Evolutionary conservation across 1,140 invertebrate genomes (phyloP), one percentile per base, ranked within the genome.

Genomic region (Diabrotica undecimpunctata): DNA sequence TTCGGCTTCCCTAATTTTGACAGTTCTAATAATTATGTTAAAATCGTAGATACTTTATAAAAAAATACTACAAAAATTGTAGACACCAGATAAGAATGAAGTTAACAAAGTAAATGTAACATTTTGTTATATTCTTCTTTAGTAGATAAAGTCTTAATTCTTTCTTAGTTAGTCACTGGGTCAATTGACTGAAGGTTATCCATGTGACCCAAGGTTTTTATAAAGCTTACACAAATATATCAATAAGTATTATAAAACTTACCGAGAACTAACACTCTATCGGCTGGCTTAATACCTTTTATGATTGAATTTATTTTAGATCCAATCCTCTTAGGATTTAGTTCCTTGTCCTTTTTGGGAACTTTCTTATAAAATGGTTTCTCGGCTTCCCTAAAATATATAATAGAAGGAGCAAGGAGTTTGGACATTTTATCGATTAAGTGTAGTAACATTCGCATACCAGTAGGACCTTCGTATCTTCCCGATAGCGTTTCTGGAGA

Each of bases 301-400:
- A 91, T 72, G 13, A 89, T 80, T 65, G 80, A 78, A 75, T 89
- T 89, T 8, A 84, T 83, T 66, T 86, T 84, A 75, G 86, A 90
- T 71, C 86, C 86, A 51, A 91, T 72, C 55, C 88, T 76, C 68
- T 87, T 88, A 70, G 78, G 87, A 78, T 85, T 79, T 58, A 80
- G 74, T 11, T 75, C 66, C 80, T 80, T 83, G 61, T 85, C 83
- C 62, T 79, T 77, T 71, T 83, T 83, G 0, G 85, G 83, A 6
- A 87, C 82, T 77, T 88, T 90, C 74, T 94, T 95, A 67, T 91
- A 86, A 78, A 93, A 95, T 54, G 90, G 85, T 78, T 89, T 93
- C 72, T 96, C 94, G 35, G 88, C 92, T 38, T 86, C 83, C 61
- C 90, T 88, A 67, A 96, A 88, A 66, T 89, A 87, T 71, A 95